phyloP scores from a whole-genome alignment of 2,113 vertebrate species.

The Cygnus atratus region DNA sequence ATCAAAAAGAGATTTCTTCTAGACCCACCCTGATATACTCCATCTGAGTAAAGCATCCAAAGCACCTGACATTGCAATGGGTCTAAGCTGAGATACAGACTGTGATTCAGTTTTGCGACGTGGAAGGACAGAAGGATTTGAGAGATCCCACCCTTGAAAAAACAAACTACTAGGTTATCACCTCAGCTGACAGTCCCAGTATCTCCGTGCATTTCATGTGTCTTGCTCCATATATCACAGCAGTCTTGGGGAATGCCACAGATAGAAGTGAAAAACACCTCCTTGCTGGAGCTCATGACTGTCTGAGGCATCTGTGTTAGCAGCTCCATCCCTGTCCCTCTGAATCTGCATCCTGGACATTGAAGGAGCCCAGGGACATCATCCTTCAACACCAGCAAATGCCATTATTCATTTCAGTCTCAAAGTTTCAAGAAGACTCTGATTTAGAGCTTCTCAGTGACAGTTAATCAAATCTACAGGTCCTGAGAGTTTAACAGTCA shows the following conservation, averaged over 20 bases:
- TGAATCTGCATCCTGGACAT: neutral
- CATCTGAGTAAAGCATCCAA: neutral
- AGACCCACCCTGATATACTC: neutral
- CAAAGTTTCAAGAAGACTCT: neutral
- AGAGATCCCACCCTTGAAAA: neutral
- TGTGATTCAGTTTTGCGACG: neutral
- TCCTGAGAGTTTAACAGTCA: neutral
- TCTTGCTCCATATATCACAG: neutral
- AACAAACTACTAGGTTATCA: neutral
- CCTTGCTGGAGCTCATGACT: neutral
- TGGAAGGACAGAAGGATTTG: neutral
- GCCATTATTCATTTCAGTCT: neutral
- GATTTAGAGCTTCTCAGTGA: neutral
- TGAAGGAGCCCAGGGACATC: neutral
- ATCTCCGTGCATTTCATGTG: neutral
- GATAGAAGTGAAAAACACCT: neutral
- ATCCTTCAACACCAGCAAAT: neutral
- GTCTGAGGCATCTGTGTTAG: neutral
- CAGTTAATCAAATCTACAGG: neutral
- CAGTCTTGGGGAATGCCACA: neutral
- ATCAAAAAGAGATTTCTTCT: neutral
- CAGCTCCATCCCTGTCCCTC: neutral
- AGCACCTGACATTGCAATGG: fast-evolving
- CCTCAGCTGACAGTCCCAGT: neutral
- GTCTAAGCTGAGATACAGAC: neutral